Evolutionary conservation across 2,888 invertebrate species (phyloP).

Genomic region (Cryptus armator): DNA sequence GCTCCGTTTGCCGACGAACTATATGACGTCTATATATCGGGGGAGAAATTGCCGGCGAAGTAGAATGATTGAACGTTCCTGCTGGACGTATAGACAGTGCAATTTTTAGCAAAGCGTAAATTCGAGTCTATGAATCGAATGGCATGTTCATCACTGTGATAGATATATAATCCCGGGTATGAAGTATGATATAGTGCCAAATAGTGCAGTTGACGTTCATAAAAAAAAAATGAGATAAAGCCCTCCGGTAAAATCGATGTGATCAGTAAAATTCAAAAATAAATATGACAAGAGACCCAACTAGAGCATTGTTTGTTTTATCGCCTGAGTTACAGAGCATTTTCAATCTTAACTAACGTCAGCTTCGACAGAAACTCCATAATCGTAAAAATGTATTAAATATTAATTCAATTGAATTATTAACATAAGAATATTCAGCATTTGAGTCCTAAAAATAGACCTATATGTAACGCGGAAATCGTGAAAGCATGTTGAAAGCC

Average conservation of each 20-base stretch:
- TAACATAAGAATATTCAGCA: not conserved
- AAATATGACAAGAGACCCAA: no score
- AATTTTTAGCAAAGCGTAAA: conserved; percentile 16
- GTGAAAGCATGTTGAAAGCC: not conserved
- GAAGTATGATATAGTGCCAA: not conserved
- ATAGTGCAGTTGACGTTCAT: not conserved
- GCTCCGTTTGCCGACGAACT: conserved; percentile 9
- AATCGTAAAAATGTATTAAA: no score
- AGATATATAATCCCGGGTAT: not conserved
- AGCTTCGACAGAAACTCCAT: no score
- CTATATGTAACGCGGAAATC: not conserved
- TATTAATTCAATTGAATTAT: not conserved
- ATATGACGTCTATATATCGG: conserved; percentile 17
- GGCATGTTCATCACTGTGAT: not conserved
- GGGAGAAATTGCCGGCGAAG: conserved; percentile 9
- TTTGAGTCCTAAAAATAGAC: not conserved
- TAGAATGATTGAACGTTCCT: conserved; percentile 40
- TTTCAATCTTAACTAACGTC: no score
- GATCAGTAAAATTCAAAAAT: no score
- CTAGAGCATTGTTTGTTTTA: no score
- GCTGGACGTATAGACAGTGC: not conserved
- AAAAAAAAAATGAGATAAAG: not conserved
- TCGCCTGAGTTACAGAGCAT: no score
- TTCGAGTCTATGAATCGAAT: conserved; percentile 5
- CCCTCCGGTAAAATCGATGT: no score